phyloP scores from a whole-genome alignment of 2,797 vertebrate genomes.

The Dryobates pubescens region DNA sequence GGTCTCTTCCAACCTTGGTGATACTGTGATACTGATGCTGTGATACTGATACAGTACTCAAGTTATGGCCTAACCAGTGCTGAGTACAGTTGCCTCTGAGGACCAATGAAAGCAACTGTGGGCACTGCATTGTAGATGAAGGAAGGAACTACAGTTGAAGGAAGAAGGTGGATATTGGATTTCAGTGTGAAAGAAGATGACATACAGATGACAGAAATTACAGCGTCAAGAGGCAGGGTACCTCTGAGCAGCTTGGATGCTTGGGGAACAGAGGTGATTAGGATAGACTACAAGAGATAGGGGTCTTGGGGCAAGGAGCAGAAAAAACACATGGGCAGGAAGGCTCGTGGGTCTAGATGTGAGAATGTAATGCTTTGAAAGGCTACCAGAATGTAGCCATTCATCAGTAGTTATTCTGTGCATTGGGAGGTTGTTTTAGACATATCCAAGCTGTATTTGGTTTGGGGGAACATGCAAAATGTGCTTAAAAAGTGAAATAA shows the following conservation, averaged over 20 bases:
- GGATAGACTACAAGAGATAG: neutral
- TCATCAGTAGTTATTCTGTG: neutral
- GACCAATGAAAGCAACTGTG: neutral
- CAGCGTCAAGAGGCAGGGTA: neutral
- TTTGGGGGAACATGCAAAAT: neutral
- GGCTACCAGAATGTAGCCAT: neutral
- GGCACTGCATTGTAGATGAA: neutral
- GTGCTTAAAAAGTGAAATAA: neutral
- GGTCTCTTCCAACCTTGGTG: no score
- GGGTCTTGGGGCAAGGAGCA: neutral
- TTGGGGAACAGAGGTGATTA: neutral
- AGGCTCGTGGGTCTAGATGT: fast-evolving
- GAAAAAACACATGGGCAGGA: neutral
- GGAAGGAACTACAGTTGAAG: neutral
- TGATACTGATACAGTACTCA: no score
- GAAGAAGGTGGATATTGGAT: neutral
- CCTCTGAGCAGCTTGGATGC: neutral
- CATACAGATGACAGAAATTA: neutral
- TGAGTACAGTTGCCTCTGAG: neutral
- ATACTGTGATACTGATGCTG: no score
- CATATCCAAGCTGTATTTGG: neutral
- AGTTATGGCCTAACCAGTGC: no score
- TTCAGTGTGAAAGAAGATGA: neutral
- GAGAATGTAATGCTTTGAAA: neutral
- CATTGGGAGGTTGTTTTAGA: neutral